Conservation (phyloP, 1,140 invertebrate species). For the Helicoverpa zea region DNA sequence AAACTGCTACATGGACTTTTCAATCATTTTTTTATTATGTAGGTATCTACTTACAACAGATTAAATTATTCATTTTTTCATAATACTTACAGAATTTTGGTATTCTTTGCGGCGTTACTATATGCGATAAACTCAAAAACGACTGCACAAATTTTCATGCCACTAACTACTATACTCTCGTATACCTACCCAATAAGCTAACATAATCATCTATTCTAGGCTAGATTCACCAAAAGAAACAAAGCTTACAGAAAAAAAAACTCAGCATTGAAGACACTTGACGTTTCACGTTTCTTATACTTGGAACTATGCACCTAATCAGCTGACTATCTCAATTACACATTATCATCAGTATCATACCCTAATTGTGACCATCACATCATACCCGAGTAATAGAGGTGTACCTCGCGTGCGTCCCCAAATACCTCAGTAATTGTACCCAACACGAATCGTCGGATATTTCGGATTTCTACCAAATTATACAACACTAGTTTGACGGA, state of each 20-base stretch:
- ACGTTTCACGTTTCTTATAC: not conserved
- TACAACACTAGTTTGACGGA: constrained; percentile 39
- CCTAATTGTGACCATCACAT: constrained; percentile 34
- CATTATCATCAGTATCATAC: constrained; percentile 4
- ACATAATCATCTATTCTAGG: too few relatives aligned
- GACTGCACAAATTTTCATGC: too few relatives aligned
- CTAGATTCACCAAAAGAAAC: too few relatives aligned
- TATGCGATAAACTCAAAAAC: too few relatives aligned
- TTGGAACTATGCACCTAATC: not conserved
- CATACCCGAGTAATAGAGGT: constrained; percentile 43
- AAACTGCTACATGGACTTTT: not conserved
- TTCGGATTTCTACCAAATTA: constrained; percentile 56
- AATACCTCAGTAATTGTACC: constrained; percentile 63
- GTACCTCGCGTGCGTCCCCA: constrained; percentile 43
- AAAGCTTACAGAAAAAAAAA: not conserved
- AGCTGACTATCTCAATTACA: not conserved
- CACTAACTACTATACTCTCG: too few relatives aligned
- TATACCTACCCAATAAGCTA: too few relatives aligned
- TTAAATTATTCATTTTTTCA: too few relatives aligned
- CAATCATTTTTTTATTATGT: too few relatives aligned
- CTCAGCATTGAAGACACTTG: not conserved
- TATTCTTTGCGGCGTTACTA: too few relatives aligned
- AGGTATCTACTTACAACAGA: too few relatives aligned
- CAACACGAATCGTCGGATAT: constrained; percentile 56
- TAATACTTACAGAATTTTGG: too few relatives aligned